Percentiles rank a stretch among this genome's conserved stretches.
phyloP scores from a whole-genome alignment of 2,113 vertebrate species.

The Xenus cinereus region DNA sequence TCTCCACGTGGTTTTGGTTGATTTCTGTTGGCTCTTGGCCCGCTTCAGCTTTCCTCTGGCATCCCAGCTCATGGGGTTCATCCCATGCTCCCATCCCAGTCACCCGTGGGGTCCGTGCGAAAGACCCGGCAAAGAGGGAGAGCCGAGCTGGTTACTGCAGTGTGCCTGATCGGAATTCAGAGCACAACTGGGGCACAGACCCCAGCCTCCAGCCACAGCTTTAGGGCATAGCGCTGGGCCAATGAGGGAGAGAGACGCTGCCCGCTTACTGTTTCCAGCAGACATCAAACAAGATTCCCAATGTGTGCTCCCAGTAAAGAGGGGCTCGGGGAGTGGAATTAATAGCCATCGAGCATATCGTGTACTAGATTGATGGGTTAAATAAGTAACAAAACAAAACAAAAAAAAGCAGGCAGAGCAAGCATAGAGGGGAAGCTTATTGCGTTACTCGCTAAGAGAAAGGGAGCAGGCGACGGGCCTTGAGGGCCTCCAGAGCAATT shows the following conservation, averaged over 20 bases:
- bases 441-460: background rate
- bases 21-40: background rate
- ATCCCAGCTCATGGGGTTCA: background rate
- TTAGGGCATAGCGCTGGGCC: constrained; percentile 10
- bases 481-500: background rate
- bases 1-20: background rate
- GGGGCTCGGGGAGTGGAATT: constrained; percentile 10
- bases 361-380: constrained; percentile 22
- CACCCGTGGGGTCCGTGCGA: accelerated
- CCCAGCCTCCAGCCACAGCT: constrained; percentile 2
- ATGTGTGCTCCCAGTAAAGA: constrained; percentile 39
- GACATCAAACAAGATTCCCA: constrained; percentile 61
- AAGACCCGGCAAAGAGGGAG: background rate
- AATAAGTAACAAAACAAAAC: background rate
- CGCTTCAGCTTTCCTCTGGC: background rate
- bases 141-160: background rate
- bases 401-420: background rate
- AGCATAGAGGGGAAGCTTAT: background rate
- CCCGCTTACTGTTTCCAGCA: background rate
- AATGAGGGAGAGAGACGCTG: background rate
- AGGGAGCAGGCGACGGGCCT: background rate
- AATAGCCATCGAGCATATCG: background rate
- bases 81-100: background rate
- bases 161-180: background rate
- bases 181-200: background rate